phyloP scores from a whole-genome alignment of 1,140 invertebrate genomes.

The Chrysomallon squamiferum region DNA sequence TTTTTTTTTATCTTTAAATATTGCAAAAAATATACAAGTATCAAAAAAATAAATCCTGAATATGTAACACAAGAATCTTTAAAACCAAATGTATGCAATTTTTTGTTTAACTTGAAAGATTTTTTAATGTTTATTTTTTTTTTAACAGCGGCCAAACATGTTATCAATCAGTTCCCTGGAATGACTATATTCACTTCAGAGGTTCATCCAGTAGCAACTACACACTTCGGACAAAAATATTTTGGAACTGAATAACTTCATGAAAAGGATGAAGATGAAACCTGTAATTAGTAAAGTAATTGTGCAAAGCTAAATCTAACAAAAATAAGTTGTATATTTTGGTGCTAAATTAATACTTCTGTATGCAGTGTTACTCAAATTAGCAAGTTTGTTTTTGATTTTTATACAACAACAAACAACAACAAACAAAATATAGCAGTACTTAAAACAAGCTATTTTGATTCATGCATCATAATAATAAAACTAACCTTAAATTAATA shows the following conservation, averaged over 20 bases:
- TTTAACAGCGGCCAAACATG: slow-evolving; percentile 78
- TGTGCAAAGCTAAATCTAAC: too few relatives aligned
- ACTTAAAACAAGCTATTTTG: too few relatives aligned
- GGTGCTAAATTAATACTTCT: too few relatives aligned
- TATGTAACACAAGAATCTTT: neutral
- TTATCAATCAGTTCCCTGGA: slow-evolving; percentile 85
- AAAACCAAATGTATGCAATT: neutral
- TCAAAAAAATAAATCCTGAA: neutral
- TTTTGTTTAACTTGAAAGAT: neutral
- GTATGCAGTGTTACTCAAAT: too few relatives aligned
- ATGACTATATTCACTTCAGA: slow-evolving; percentile 96
- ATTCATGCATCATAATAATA: too few relatives aligned
- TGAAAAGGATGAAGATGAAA: too few relatives aligned
- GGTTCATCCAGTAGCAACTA: slow-evolving; percentile 92
- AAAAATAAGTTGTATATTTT: too few relatives aligned
- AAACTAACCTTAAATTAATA: too few relatives aligned
- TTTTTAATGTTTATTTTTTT: slow-evolving; percentile 15
- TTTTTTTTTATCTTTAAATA: neutral
- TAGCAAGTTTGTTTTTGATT: too few relatives aligned
- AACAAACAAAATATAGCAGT: too few relatives aligned
- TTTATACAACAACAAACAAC: too few relatives aligned
- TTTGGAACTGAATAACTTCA: slow-evolving; percentile 97
- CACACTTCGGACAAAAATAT: slow-evolving; percentile 98
- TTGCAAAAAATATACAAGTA: neutral
- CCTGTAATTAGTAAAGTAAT: too few relatives aligned